Conservation (phyloP, 1,140 invertebrate species). For the Ceratina australensis region DNA sequence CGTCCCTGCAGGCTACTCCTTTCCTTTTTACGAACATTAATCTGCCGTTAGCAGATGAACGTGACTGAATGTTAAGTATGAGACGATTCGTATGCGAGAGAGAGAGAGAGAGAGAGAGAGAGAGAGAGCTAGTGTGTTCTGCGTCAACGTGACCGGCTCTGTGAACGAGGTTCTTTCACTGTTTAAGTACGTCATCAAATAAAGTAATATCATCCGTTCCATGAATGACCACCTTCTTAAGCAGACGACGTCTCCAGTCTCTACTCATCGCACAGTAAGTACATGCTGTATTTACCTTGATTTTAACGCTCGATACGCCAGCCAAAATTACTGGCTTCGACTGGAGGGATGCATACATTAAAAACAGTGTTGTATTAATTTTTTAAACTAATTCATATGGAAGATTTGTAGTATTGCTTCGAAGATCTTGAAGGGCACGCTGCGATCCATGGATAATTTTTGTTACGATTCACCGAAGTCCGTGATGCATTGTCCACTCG, state of each 20-base stretch:
- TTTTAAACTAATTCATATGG: no score
- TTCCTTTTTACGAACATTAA: constrained; percentile 7
- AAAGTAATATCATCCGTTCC: constrained; percentile 77
- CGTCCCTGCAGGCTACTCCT: constrained; percentile 2
- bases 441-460: no score
- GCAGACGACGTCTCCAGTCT: neutral
- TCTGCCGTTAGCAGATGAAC: neutral
- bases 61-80: neutral
- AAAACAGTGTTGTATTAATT: no score
- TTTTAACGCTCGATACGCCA: no score
- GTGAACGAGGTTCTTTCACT: constrained; percentile 66
- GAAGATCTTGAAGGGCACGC: no score
- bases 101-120: neutral
- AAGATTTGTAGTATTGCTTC: no score
- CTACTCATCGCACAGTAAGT: constrained; percentile 13
- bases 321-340: no score
- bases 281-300: neutral
- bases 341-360: no score
- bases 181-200: constrained; percentile 75
- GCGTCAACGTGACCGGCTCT: constrained; percentile 42
- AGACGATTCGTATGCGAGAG: neutral
- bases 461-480: no score
- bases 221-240: constrained; percentile 51
- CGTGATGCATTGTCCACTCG: neutral
- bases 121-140: constrained; percentile 16